Conservation (phyloP, 2,113 vertebrate species). For the Rhinichthys klamathensis region DNA sequence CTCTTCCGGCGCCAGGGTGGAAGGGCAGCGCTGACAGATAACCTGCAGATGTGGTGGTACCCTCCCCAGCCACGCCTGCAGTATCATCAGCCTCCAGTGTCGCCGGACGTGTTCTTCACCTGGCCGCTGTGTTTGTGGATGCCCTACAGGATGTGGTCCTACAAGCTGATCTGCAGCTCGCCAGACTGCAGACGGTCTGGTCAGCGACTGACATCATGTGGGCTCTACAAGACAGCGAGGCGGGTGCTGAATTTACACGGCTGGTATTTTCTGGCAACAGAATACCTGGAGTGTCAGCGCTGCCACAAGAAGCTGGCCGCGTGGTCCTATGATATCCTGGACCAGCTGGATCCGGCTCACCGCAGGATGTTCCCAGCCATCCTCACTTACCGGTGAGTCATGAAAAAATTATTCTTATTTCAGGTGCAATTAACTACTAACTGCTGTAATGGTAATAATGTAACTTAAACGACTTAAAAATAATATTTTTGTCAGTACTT, state of each 20-base stretch:
- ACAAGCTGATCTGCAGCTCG: neutral
- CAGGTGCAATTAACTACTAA: neutral
- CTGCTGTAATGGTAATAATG: neutral
- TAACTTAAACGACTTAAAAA: neutral
- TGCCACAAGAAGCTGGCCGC: neutral
- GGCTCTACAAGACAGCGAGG: conserved; percentile 17
- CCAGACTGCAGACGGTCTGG: neutral
- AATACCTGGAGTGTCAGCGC: neutral
- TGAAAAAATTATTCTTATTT: neutral
- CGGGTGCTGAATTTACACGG: neutral
- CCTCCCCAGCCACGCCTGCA: neutral
- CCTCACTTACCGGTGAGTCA: neutral
- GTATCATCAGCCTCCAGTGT: neutral
- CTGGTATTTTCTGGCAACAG: neutral
- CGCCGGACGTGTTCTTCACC: neutral
- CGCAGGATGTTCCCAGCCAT: neutral
- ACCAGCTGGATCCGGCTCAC: neutral
- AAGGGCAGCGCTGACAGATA: too few species aligned
- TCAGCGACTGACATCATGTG: neutral
- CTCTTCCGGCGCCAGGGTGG: neutral
- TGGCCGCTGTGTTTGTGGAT: neutral
- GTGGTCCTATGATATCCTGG: conserved; percentile 2
- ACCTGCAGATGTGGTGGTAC: conserved; percentile 26
- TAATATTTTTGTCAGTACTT: too few species aligned
- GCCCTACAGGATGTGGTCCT: neutral